These are phyloP conservation scores for Scartelaos histophorus DNA, from an alignment of 2,113 vertebrate species.

Conservation along the genomic window DNA sequence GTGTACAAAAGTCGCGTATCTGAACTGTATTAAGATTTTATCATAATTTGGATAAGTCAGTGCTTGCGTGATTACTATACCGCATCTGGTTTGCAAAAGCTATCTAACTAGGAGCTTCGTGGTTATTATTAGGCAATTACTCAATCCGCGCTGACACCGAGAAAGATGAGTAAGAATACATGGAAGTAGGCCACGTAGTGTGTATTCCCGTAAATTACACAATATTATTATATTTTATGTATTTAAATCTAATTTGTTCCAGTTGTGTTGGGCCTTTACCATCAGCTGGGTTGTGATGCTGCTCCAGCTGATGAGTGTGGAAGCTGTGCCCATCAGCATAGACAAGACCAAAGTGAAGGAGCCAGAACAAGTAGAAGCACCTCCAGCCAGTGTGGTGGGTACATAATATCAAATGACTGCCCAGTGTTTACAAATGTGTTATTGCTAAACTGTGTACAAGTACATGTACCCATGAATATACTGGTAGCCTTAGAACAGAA, in stretches of 20 bases:
- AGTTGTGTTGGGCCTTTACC: conserved; percentile 81
- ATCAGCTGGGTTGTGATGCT: conserved; percentile 75
- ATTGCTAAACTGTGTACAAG: neutral
- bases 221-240: neutral
- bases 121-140: conserved; percentile 28
- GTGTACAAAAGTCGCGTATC: neutral
- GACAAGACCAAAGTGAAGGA: conserved; percentile 90
- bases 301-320: conserved; percentile 72
- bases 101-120: conserved; percentile 34
- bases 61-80: conserved; percentile 12
- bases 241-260: conserved; percentile 35
- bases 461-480: neutral
- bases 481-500: neutral
- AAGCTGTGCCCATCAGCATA: conserved; percentile 90
- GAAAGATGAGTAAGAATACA: neutral
- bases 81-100: conserved; percentile 37
- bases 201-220: neutral
- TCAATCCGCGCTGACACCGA: neutral
- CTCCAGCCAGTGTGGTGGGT: conserved; percentile 87
- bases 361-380: conserved; percentile 75
- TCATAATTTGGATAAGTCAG: neutral
- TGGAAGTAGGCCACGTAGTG: neutral
- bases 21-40: neutral
- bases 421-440: neutral
- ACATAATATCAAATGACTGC: neutral